phyloP scores from a whole-genome alignment of 2,113 vertebrate species.

The Centropus bengalensis region DNA sequence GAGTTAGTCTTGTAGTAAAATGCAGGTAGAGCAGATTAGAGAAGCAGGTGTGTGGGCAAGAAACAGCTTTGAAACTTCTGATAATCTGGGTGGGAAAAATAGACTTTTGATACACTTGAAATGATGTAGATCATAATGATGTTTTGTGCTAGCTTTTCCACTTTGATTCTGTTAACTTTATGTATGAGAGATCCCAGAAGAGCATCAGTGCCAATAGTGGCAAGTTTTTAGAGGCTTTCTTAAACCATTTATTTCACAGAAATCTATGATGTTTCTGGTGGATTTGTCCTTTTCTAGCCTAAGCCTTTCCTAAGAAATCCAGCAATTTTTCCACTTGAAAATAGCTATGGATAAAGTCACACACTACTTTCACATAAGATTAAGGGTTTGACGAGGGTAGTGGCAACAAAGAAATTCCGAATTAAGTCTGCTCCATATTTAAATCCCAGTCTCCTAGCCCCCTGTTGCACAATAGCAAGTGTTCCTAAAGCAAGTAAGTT shows the following conservation, averaged over 20 bases:
- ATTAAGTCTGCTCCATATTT: constrained; percentile 11
- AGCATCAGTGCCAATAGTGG: background rate
- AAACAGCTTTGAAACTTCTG: background rate
- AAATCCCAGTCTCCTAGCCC: background rate
- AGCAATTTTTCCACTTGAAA: constrained; percentile 50
- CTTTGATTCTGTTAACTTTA: background rate
- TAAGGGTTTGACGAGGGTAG: constrained; percentile 35
- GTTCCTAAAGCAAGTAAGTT: constrained; percentile 14
- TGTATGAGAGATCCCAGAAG: background rate
- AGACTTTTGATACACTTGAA: background rate
- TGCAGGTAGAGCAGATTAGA: background rate
- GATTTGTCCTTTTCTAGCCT: background rate
- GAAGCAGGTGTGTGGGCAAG: background rate
- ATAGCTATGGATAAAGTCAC: constrained; percentile 22
- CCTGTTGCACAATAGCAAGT: constrained; percentile 31
- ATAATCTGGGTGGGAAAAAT: background rate
- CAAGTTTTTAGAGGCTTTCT: constrained; percentile 8
- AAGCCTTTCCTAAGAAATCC: constrained; percentile 43
- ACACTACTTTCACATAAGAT: constrained; percentile 47
- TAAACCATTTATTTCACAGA: constrained; percentile 37
- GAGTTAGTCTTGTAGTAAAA: background rate
- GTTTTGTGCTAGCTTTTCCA: background rate
- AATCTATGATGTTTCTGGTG: constrained; percentile 15
- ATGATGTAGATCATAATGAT: background rate
- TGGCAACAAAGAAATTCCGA: constrained; percentile 60